Evolutionary conservation across 2,888 invertebrate species (phyloP).

Genomic region (Ochlodes sylvanus): DNA sequence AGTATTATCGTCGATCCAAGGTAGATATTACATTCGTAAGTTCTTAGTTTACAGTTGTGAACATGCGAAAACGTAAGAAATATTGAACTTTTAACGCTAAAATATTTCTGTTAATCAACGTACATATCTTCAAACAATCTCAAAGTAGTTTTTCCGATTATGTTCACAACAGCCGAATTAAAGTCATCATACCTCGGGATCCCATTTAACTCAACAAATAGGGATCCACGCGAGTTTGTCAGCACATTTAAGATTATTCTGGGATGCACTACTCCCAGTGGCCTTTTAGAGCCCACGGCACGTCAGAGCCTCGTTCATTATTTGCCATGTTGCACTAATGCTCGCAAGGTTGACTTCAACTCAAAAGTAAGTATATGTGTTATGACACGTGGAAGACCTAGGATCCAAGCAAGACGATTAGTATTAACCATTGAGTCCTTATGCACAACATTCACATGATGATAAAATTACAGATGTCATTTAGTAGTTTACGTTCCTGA

Average conservation of each 20-base stretch:
- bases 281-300: conserved; percentile 7
- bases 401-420: conserved; percentile 7
- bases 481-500: no score
- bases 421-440: background rate
- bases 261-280: conserved; percentile 14
- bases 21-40: background rate
- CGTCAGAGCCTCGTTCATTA: conserved; percentile 19
- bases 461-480: no score
- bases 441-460: no score
- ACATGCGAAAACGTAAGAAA: background rate
- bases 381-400: conserved; percentile 18
- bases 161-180: background rate
- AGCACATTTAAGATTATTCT: conserved; percentile 6
- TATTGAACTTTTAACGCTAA: no score
- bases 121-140: no score
- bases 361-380: conserved; percentile 20
- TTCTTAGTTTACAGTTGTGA: background rate
- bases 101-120: no score
- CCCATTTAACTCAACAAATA: background rate
- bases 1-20: background rate
- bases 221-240: background rate
- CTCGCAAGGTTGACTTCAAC: conserved; percentile 15
- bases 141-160: background rate
- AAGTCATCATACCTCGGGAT: background rate
- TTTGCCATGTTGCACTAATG: background rate